A percentile compares a stretch with the other conserved stretches of the same genome.
Conservation (phyloP, 2,113 vertebrate genomes). For the Galemys pyrenaicus region DNA sequence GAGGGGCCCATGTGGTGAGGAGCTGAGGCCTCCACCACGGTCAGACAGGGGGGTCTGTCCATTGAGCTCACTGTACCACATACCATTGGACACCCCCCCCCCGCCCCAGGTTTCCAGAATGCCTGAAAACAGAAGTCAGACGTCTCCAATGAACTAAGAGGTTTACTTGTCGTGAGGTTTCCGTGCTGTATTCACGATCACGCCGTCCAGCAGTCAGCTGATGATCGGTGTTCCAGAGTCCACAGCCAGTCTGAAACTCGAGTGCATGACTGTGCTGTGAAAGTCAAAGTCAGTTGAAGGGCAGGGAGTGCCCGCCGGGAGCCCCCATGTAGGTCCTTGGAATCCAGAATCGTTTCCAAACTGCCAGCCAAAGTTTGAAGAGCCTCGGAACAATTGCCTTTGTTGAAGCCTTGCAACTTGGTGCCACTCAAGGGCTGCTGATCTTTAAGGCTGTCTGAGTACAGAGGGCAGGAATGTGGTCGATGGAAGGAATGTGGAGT, state of each 20-base stretch:
- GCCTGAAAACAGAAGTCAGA: background rate
- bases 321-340: background rate
- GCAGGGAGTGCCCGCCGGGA: background rate
- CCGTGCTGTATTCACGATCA: background rate
- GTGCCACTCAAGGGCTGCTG: background rate
- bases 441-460: background rate
- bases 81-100: background rate
- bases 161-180: background rate
- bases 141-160: background rate
- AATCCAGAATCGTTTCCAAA: background rate
- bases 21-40: background rate
- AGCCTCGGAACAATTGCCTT: background rate
- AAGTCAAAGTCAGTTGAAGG: background rate
- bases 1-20: fast-evolving
- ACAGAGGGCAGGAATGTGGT: background rate
- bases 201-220: background rate
- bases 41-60: background rate
- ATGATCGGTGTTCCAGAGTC: background rate
- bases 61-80: background rate
- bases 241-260: background rate
- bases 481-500: background rate
- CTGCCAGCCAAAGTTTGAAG: background rate
- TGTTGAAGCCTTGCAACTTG: background rate
- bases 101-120: background rate
- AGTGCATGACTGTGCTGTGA: background rate